Conservation (phyloP, 2,113 vertebrate genomes). For the Myrmophylax atrothorax region DNA sequence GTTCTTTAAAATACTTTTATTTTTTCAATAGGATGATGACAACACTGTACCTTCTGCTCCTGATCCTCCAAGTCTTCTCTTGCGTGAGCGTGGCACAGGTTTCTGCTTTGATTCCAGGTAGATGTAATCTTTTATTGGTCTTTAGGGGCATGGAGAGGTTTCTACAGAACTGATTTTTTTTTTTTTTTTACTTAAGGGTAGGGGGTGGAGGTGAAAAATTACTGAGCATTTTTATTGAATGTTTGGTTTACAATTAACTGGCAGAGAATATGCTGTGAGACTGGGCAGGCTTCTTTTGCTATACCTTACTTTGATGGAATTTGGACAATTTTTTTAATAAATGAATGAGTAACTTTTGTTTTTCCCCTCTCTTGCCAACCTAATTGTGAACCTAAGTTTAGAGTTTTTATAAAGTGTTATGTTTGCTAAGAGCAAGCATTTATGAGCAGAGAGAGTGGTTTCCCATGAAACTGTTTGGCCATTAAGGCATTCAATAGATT, state of each 20-base stretch:
- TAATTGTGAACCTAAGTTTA: slow-evolving; percentile 50
- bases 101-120: slow-evolving; percentile 98
- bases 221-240: not conserved
- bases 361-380: not conserved
- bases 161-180: not conserved
- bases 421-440: slow-evolving; percentile 45
- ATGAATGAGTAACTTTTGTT: not conserved
- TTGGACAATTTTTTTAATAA: not conserved
- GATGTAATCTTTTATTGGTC: not conserved
- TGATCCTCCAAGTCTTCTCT: slow-evolving; percentile 78
- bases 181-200: not conserved
- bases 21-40: slow-evolving; percentile 70
- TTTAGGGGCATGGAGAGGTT: not conserved
- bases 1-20: not conserved
- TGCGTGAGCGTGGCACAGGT: slow-evolving; percentile 84
- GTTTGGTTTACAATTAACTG: not conserved
- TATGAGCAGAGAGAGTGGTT: slow-evolving; percentile 43
- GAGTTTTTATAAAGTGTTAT: slow-evolving; percentile 48
- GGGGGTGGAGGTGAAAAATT: not conserved
- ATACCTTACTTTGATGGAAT: not conserved
- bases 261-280: not conserved
- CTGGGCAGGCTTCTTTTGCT: not conserved
- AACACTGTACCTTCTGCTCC: slow-evolving; percentile 70
- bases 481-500: slow-evolving; percentile 5
- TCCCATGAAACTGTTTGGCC: slow-evolving; percentile 12